Base-by-base conservation (phyloP, 1,140 invertebrate genomes). In the Drosophila elegans region DNA sequence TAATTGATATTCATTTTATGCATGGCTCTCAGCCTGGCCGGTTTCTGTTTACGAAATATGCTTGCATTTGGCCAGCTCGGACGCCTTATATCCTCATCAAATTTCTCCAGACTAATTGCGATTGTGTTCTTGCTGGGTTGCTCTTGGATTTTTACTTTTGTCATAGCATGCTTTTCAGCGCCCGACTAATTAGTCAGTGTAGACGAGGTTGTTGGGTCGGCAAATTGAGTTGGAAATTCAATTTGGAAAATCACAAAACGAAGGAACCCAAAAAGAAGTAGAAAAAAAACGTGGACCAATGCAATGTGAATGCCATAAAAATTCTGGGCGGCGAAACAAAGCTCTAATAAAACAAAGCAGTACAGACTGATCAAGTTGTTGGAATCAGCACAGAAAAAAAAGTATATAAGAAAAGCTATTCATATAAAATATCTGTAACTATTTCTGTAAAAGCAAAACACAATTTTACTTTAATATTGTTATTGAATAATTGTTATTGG, bases 211-310 rank as follows among this genome's bases (percentile, higher is more conserved):
- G 60, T 64, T 64, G 13, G 67, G 44, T 51, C 73, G 56, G 42
- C 83, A 82, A 86, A 86, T 86, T 86, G 82, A 86, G 82, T 88
- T 76, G 79, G 75, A 88, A 72, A 88, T 88, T 88, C 67, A 88
- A 88, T 88, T 88, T 89, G 79, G 60, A 59, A 71, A 88, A 83
- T 89, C 79, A 88, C 56, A 82, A 74, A 45, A 54, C 7, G 67
- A 88, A 80, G 53, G 39, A 80, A 48, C 56, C 56, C 49, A 34
- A 36, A 39, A 64, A 34, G 55, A 52, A 45, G 25, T 16, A 39
- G 72, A 32, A 53, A n/a, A n/a, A 62, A 63, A 57, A 38, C 42
- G 48, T 53, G 27, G 34, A 49, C 25, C 55, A 10, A 36, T 38
- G 39, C 36, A 41, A n/a, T 41, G 49, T 1, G 36, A 53, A 25